phyloP scores from a whole-genome alignment of 2,888 invertebrate genomes.

The Watsonalla binaria region DNA sequence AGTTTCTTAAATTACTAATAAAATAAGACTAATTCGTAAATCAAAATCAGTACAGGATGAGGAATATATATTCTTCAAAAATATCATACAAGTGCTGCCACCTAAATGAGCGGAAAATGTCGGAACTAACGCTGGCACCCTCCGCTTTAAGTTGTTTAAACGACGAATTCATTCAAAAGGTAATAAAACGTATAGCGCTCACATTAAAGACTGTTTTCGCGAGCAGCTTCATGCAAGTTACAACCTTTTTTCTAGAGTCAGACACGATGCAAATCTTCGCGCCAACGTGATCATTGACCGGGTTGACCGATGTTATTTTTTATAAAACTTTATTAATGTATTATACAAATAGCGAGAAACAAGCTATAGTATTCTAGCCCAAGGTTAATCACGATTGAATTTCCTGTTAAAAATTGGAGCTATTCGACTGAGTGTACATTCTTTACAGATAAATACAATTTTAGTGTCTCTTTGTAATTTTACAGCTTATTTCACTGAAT shows the following conservation, averaged over 20 bases:
- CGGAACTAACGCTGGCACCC: conserved; percentile 43
- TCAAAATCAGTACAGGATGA: too few species aligned
- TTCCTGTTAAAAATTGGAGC: too few species aligned
- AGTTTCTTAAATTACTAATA: too few species aligned
- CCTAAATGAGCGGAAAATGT: conserved; percentile 28
- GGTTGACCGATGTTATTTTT: not conserved
- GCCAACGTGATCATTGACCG: not conserved
- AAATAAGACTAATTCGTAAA: too few species aligned
- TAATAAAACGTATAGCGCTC: conserved; percentile 47
- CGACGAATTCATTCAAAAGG: conserved; percentile 28
- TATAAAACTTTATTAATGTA: not conserved
- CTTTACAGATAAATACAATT: too few species aligned
- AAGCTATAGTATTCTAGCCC: too few species aligned
- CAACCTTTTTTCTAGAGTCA: conserved; percentile 20
- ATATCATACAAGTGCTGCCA: conserved; percentile 45
- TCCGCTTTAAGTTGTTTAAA: conserved; percentile 29
- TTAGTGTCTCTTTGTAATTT: too few species aligned
- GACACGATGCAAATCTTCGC: not conserved
- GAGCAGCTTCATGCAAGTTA: conserved; percentile 30
- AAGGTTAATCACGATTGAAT: too few species aligned
- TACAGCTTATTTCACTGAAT: too few species aligned
- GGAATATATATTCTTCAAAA: not conserved
- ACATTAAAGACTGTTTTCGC: conserved; percentile 42
- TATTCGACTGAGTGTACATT: too few species aligned
- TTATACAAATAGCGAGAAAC: too few species aligned